phyloP scores from a whole-genome alignment of 2,888 invertebrate genomes.

The Harpagoxenus sublaevis region DNA sequence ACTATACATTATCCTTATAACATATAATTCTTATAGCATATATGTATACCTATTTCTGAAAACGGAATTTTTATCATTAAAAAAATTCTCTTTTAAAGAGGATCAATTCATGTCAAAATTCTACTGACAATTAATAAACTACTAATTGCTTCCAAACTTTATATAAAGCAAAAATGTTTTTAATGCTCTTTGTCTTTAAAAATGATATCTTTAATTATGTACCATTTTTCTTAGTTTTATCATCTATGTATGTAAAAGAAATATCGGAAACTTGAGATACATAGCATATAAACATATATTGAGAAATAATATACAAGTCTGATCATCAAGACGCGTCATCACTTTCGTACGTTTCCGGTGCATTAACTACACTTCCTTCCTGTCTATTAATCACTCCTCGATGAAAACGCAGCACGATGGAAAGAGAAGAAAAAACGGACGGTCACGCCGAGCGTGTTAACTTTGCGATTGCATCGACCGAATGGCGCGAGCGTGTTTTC shows the following conservation, averaged over 20 bases:
- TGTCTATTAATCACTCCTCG: conserved; percentile 46
- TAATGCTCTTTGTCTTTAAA: neutral
- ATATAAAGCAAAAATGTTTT: neutral
- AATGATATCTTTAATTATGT: neutral
- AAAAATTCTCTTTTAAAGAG: neutral
- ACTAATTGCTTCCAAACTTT: neutral
- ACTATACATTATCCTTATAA: neutral
- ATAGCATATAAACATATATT: neutral
- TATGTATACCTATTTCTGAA: neutral
- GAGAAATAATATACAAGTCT: conserved; percentile 14
- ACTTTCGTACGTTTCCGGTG: conserved; percentile 33
- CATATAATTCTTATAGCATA: neutral
- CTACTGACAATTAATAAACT: neutral
- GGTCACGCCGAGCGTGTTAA: conserved; percentile 43
- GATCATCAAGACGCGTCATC: neutral
- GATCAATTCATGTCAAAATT: neutral
- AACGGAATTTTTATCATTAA: neutral
- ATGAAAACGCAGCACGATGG: conserved; percentile 13
- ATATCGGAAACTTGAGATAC: too few species aligned
- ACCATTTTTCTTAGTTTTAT: neutral
- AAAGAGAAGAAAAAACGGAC: conserved; percentile 5
- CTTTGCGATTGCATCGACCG: conserved; percentile 52
- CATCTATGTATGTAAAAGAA: neutral
- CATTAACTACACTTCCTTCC: conserved; percentile 41
- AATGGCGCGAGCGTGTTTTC: conserved; percentile 50